These are phyloP conservation scores for Drosophila lacteicornis DNA, from an alignment of 1,140 invertebrate genomes.

Conservation along the genomic window DNA sequence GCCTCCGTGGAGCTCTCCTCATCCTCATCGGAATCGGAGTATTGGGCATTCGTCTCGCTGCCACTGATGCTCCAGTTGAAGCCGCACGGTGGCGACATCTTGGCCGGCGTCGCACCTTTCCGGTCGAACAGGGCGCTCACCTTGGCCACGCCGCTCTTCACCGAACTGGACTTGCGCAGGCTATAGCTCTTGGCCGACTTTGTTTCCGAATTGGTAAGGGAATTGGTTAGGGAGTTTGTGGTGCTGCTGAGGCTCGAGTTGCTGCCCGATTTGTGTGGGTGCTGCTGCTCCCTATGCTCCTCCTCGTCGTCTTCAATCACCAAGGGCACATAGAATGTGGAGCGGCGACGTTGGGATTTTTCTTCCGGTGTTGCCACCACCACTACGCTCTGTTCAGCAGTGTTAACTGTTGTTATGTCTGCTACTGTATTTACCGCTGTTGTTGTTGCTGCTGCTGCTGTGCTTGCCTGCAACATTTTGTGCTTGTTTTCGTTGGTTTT, in stretches of 20 bases:
- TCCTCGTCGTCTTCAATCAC: slow-evolving; percentile 84
- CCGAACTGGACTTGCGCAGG: slow-evolving; percentile 61
- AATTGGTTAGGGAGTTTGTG: slow-evolving; percentile 22
- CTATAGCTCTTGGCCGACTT: slow-evolving; percentile 22
- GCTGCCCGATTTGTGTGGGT: slow-evolving; percentile 40
- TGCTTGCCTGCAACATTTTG: slow-evolving; percentile 77
- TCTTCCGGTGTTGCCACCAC: slow-evolving; percentile 64
- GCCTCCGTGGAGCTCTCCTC: slow-evolving; percentile 56
- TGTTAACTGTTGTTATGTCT: slow-evolving; percentile 3
- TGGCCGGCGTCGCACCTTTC: slow-evolving; percentile 35
- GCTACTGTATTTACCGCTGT: slow-evolving; percentile 33
- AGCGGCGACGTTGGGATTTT: slow-evolving; percentile 85
- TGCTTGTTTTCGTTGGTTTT: slow-evolving; percentile 41
- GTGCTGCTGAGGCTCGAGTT: slow-evolving; percentile 58
- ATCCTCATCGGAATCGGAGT: slow-evolving; percentile 72
- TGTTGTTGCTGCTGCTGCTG: slow-evolving; percentile 61
- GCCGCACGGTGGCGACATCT: slow-evolving; percentile 80
- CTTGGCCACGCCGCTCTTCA: slow-evolving; percentile 66
- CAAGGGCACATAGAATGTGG: slow-evolving; percentile 87
- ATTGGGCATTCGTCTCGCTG: slow-evolving; percentile 53
- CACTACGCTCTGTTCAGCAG: slow-evolving; percentile 39
- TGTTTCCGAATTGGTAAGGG: slow-evolving; percentile 22
- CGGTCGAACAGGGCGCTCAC: slow-evolving; percentile 71
- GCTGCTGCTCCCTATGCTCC: not conserved
- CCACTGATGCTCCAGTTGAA: slow-evolving; percentile 83